Evolutionary conservation across 2,888 invertebrate genomes (phyloP), one percentile per base, ranked within the genome.

Genomic region (Eutolmus rufibarbis): DNA sequence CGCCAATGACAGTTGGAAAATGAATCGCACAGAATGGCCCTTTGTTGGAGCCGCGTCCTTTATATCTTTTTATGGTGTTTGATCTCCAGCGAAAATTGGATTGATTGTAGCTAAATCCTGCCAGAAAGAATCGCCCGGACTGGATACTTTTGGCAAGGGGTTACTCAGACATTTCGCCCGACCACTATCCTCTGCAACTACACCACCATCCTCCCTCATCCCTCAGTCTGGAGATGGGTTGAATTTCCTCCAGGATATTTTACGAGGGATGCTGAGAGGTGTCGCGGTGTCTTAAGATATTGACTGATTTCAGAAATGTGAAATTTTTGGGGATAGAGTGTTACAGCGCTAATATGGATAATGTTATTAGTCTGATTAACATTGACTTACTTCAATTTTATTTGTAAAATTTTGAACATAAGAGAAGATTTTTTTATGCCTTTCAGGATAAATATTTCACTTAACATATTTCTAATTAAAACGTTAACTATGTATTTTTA

Each of bases 1-100:
- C 34, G 66, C 43, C 78, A 66, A 74, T 86, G 86, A 86, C 78
- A 86, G 86, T 86, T 86, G 86, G 86, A 86, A 87, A 87, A 87
- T 87, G 87, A 87, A 87, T 87, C 86, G 78, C 86, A 74, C 40
- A 78, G 77, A 87, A 81, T 87, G 81, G 66, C 87, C 86, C 57
- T 86, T 86, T 86, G 86, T 86, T 86, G 57, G 86, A 86, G 76
- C 76, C 76, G 46, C 76, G 76, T 86, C 77, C 51, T 86, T 86
- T 86, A 76, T 86, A 86, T 86, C 77, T 76, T 86, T 86, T 86
- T 86, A 86, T 85, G 85, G 74, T 85, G 46, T 85, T 85, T 85
- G 85, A 85, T 85, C 57, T 85, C 85, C 28, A 85, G 85, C 43
- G 85, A 85, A 85, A 85, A 85, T 85, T 85, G 85, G 85, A 85